Conservation (phyloP, 1,140 invertebrate genomes). For the Phthorimaea operculella region DNA sequence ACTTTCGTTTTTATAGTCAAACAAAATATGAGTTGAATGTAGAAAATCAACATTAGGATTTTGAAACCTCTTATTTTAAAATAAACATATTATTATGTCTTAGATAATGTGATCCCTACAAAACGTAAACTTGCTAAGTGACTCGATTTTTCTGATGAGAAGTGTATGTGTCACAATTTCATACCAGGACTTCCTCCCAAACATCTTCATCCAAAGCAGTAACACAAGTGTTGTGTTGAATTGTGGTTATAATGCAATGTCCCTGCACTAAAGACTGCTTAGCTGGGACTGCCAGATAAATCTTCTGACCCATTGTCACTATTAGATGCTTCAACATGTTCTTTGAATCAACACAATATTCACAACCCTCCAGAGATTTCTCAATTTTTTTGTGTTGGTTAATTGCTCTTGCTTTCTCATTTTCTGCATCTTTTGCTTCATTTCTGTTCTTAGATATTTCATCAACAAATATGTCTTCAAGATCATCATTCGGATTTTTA, state of each 20-base stretch:
- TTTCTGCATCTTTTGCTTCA: slow-evolving; percentile 72
- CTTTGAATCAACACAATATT: slow-evolving; percentile 83
- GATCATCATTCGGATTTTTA: slow-evolving; percentile 78
- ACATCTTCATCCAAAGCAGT: slow-evolving; percentile 93
- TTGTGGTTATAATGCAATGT: slow-evolving; percentile 91
- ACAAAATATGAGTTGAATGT: no score
- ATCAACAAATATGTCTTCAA: slow-evolving; percentile 90
- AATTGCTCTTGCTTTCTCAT: slow-evolving; percentile 77
- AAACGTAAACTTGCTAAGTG: no score
- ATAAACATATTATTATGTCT: no score
- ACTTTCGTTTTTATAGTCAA: no score
- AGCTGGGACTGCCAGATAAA: slow-evolving; percentile 85
- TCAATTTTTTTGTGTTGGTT: slow-evolving; percentile 76
- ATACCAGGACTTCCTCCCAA: slow-evolving; percentile 87
- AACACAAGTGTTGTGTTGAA: slow-evolving; percentile 80
- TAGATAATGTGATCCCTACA: no score
- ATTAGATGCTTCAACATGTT: slow-evolving; percentile 90
- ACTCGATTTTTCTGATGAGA: no score
- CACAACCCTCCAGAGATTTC: slow-evolving; percentile 81
- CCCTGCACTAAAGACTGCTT: slow-evolving; percentile 83
- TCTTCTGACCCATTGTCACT: slow-evolving; percentile 81
- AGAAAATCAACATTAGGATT: no score
- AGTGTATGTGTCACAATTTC: slow-evolving; percentile 10
- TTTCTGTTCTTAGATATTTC: slow-evolving; percentile 74
- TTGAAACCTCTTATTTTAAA: no score